These are phyloP conservation scores for Tupaia tana DNA, from an alignment of 2,113 vertebrate genomes.

Conservation along the genomic window DNA sequence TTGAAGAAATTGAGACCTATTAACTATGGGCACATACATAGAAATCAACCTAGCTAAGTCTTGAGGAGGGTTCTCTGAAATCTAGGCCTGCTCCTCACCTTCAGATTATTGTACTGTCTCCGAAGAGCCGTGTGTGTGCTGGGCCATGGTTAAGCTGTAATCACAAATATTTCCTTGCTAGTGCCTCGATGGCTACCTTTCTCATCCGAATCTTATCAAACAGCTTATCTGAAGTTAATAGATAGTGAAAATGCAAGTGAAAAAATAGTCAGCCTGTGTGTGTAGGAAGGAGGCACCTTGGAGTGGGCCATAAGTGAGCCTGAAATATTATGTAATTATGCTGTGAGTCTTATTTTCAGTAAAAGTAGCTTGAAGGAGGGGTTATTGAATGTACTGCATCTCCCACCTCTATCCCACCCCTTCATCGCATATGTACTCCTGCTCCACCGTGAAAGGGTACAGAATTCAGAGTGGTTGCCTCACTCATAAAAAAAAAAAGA, in stretches of 20 bases:
- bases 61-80: not conserved
- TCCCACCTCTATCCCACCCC: not conserved
- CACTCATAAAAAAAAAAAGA: not conserved
- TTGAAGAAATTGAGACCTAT: not conserved
- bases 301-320: not conserved
- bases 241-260: not conserved
- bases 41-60: not conserved
- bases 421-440: not conserved
- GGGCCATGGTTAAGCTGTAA: not conserved
- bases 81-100: not conserved
- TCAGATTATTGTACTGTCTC: not conserved
- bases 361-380: not conserved
- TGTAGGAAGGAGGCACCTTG: not conserved
- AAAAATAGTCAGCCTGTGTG: not conserved
- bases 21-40: not conserved
- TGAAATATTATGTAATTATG: not conserved
- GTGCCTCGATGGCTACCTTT: not conserved
- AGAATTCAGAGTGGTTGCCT: conserved; percentile 2
- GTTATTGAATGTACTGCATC: not conserved
- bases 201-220: not conserved
- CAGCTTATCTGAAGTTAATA: not conserved
- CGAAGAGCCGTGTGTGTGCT: not conserved
- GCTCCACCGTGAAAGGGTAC: not conserved
- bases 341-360: conserved; percentile 7
- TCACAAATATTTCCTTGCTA: not conserved